A percentile compares a stretch with the other conserved stretches of the same genome.
Conservation (phyloP, 2,113 vertebrate species). For the Poeciliopsis turrubarensis region DNA sequence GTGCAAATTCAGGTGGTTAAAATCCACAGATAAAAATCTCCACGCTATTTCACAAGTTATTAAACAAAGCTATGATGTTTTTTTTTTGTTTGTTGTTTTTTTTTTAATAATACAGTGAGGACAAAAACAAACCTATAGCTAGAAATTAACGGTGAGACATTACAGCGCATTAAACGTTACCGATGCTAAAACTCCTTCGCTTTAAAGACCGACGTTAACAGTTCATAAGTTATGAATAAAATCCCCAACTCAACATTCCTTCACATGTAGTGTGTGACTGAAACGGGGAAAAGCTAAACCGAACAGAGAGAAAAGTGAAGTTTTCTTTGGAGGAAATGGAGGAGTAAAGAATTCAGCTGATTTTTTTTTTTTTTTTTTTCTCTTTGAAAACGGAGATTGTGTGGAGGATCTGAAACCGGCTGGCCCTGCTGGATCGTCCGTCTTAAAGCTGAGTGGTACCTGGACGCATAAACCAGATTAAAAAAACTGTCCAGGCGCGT, state of each 20-base stretch:
- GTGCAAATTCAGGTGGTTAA: constrained; percentile 52
- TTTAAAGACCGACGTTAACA: constrained; percentile 43
- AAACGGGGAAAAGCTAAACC: constrained; percentile 23
- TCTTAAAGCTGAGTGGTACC: constrained; percentile 25
- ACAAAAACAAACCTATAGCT: constrained; percentile 5
- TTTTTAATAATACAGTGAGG: constrained; percentile 1
- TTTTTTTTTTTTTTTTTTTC: too few relatives aligned
- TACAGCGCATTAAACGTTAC: constrained; percentile 11
- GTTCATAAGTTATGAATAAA: constrained; percentile 45
- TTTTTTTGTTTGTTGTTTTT: not conserved
- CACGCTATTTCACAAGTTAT: constrained; percentile 27
- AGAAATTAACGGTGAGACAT: constrained; percentile 28
- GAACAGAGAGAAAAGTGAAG: constrained; percentile 8
- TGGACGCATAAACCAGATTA: constrained; percentile 9
- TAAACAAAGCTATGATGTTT: not conserved
- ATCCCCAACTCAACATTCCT: constrained; percentile 23
- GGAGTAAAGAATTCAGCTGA: not conserved
- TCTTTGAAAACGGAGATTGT: not conserved
- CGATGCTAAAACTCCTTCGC: constrained; percentile 12
- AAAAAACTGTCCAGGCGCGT: constrained; percentile 9
- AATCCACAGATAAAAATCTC: constrained; percentile 36
- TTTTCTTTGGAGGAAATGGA: constrained; percentile 4
- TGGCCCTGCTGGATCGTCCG: not conserved
- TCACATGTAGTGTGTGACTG: constrained; percentile 25
- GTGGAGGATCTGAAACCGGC: not conserved